A percentile compares a stretch with the other conserved stretches of the same genome.
phyloP scores from a whole-genome alignment of 2,113 vertebrate genomes.

The Stictonetta naevosa region DNA sequence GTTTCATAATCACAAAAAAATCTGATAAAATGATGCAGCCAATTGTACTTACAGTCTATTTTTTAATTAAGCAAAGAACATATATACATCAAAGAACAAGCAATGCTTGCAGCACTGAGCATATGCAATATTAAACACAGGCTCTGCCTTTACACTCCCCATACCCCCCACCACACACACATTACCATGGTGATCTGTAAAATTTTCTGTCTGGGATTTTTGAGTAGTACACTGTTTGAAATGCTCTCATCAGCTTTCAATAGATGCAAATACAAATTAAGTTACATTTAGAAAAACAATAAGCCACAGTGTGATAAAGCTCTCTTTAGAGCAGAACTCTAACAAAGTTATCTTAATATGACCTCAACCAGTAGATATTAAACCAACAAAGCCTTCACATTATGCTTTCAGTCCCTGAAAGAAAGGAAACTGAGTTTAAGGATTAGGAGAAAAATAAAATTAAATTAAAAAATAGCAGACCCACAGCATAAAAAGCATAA shows the following conservation, averaged over 20 bases:
- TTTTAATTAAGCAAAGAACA: constrained; percentile 18
- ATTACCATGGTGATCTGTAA: constrained; percentile 57
- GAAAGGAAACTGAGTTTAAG: neutral
- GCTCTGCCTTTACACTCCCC: constrained; percentile 16
- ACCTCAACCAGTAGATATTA: neutral
- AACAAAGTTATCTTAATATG: neutral
- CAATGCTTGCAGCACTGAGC: neutral
- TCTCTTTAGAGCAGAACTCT: neutral
- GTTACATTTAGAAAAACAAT: constrained; percentile 7
- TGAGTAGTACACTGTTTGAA: constrained; percentile 10
- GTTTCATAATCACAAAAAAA: neutral
- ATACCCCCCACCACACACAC: neutral
- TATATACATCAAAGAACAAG: constrained; percentile 1
- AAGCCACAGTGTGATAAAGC: neutral
- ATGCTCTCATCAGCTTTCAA: constrained; percentile 5
- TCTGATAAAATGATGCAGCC: neutral
- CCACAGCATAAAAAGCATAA: neutral
- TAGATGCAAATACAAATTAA: constrained; percentile 13
- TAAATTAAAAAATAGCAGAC: neutral
- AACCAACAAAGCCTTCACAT: neutral
- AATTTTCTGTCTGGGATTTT: constrained; percentile 32
- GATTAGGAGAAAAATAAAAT: neutral
- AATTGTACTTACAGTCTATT: neutral
- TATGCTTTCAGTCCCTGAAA: neutral
- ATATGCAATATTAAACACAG: neutral